A percentile compares a stretch with the other conserved stretches of the same genome.
Evolutionary conservation across 2,888 invertebrate species (phyloP).

Genomic region (Lordiphosa andalusiaca): DNA sequence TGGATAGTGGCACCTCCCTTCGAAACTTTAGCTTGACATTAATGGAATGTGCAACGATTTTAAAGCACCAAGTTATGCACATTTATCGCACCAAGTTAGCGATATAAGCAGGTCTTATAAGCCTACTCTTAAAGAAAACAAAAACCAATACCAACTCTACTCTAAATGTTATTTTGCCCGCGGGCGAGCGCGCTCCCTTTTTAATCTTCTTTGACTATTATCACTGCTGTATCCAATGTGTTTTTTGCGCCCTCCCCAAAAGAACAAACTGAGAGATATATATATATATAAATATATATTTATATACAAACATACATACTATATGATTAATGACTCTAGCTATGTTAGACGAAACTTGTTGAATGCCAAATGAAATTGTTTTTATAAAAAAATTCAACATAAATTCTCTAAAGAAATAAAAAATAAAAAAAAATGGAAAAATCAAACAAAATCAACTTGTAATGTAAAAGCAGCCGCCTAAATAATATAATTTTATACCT

Average conservation of each 20-base stretch:
- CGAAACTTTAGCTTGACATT: conserved; percentile 38
- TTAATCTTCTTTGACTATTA: conserved; percentile 1
- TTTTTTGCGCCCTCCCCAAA: conserved; percentile 12
- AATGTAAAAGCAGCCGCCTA: conserved; percentile 3
- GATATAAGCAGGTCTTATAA: conserved; percentile 80
- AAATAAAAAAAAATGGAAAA: not conserved
- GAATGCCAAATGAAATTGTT: conserved; percentile 68
- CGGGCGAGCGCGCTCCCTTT: conserved; percentile 27
- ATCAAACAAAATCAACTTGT: conserved; percentile 9
- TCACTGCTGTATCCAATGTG: conserved; percentile 30
- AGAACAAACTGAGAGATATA: conserved; percentile 66
- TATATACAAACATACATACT: conserved; percentile 20
- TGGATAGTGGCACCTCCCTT: conserved; percentile 52
- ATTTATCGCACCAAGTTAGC: conserved; percentile 67
- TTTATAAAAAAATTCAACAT: conserved; percentile 41
- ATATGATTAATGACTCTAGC: conserved; percentile 17
- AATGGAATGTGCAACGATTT: conserved; percentile 35
- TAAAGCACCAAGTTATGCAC: conserved; percentile 20
- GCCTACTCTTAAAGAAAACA: conserved; percentile 54
- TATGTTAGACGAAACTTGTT: conserved; percentile 66
- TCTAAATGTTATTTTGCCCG: conserved; percentile 28
- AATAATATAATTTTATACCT: conserved; percentile 35
- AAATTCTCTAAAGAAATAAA: conserved; percentile 22
- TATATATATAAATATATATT: conserved; percentile 30
- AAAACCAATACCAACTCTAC: conserved; percentile 5